Evolutionary conservation across 2,888 invertebrate species (phyloP), one percentile per base, ranked within the genome.

Genomic region (Periphyllus acericola): DNA sequence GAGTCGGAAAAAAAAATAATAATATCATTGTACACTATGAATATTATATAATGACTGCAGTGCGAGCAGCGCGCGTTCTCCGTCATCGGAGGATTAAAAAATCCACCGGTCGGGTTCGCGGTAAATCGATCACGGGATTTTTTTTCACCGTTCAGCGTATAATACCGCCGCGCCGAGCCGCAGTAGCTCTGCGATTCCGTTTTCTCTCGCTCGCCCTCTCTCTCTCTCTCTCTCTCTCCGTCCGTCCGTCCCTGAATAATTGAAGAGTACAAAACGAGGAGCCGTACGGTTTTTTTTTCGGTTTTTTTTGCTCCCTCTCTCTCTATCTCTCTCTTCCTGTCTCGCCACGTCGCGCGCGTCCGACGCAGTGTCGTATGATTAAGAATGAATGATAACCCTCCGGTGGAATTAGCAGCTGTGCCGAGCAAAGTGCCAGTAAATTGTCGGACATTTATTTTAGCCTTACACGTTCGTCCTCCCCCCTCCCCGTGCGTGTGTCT

Each of bases 391-490:
- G 68, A 85, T 85, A 71, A 78, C 68, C 85, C 71, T 52, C 68
- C 78, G 85, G 78, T 29, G 78, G 76, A 85, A 85, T 79, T 68
- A 85, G 85, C 85, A 68, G 85, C 78, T 76, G 85, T n/a, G 76
- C 17, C n/a, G 21, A 29, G 78, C 83, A 75, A 75, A 83, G 76
- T 78, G 68, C 72, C 86, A 36, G 68, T 86, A 86, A 80, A 86
- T 85, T 68, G 85, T 80, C 36, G 79, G 29, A 72, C 79, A 86
- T 85, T 85, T 85, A 85, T 85, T 85, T 85, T 68, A 78, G 78
- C 82, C 72, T 32, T 9, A 32, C 82, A 52, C 72, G 8, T 6
- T 3, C 46, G 46, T 46, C 14, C 14, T 11, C 14, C 14, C 46
- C 36, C 36, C 36, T 21, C 25, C 25, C 19, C 14, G 79, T n/a